Conservation (phyloP, 2,888 invertebrate species). For the Tricholauxania praeusta region DNA sequence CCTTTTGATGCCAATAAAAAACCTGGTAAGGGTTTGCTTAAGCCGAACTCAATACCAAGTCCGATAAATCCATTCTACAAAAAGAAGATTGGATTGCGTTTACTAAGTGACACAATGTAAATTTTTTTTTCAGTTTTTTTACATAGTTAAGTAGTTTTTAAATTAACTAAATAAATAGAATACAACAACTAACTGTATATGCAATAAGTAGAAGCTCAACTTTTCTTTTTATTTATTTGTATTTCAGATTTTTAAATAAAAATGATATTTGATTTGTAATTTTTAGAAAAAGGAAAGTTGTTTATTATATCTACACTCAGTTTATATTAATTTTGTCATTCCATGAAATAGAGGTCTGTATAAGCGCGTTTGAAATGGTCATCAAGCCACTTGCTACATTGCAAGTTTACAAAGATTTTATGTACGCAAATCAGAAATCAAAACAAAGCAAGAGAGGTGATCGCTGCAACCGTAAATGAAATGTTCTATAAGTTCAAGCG, state of each 20-base stretch:
- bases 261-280: slow-evolving; percentile 29
- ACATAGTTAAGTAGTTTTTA: slow-evolving; percentile 22
- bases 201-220: slow-evolving; percentile 16
- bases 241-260: slow-evolving; percentile 37
- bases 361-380: too few species aligned
- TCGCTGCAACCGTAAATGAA: too few species aligned
- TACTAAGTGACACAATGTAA: slow-evolving; percentile 61
- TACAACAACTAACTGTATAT: background rate
- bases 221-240: slow-evolving; percentile 34
- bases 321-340: too few species aligned
- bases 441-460: too few species aligned
- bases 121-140: slow-evolving; percentile 7
- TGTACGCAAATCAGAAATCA: too few species aligned
- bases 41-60: slow-evolving; percentile 75
- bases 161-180: slow-evolving; percentile 18
- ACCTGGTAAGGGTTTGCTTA: slow-evolving; percentile 80
- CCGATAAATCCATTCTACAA: slow-evolving; percentile 85
- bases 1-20: slow-evolving; percentile 80
- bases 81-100: slow-evolving; percentile 65
- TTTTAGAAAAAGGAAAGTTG: background rate
- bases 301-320: too few species aligned
- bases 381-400: too few species aligned
- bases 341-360: too few species aligned
- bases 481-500: too few species aligned
- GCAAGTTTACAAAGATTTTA: too few species aligned